Conservation (phyloP, 2,113 vertebrate species). For the Leucoraja erinaceus region DNA sequence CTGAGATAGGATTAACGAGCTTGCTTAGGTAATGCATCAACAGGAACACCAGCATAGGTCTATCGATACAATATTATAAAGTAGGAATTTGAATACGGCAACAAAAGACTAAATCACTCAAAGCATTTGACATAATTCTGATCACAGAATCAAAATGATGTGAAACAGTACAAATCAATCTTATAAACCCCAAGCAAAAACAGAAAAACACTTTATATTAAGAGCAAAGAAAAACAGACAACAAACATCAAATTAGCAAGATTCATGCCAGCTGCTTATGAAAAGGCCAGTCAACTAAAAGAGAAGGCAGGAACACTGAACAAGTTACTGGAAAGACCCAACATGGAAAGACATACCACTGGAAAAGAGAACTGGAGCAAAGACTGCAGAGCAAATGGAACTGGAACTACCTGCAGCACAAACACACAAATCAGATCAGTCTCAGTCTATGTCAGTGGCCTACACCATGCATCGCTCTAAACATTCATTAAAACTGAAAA, state of each 20-base stretch:
- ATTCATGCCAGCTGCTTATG: not conserved
- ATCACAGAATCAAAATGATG: not conserved
- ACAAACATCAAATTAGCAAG: not conserved
- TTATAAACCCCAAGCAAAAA: not conserved
- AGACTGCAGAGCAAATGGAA: constrained; percentile 23
- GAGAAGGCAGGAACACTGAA: not conserved
- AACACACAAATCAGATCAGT: not conserved
- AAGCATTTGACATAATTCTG: not conserved
- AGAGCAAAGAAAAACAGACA: not conserved
- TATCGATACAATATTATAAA: not conserved
- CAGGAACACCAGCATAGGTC: not conserved
- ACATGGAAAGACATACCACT: constrained; percentile 14
- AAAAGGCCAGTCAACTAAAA: not conserved
- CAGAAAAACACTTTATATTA: not conserved
- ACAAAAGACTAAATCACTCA: not conserved
- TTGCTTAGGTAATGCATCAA: not conserved
- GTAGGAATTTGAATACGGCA: not conserved
- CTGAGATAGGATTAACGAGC: not conserved
- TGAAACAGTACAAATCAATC: not conserved
- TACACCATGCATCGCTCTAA: not conserved
- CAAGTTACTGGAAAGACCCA: not conserved
- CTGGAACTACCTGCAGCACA: constrained; percentile 15
- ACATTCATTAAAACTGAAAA: not conserved
- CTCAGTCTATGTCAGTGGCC: not conserved
- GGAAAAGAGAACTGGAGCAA: constrained; percentile 29